These are phyloP conservation scores for Takifugu ocellatus DNA, from an alignment of 2,797 vertebrate species.

Conservation along the genomic window DNA sequence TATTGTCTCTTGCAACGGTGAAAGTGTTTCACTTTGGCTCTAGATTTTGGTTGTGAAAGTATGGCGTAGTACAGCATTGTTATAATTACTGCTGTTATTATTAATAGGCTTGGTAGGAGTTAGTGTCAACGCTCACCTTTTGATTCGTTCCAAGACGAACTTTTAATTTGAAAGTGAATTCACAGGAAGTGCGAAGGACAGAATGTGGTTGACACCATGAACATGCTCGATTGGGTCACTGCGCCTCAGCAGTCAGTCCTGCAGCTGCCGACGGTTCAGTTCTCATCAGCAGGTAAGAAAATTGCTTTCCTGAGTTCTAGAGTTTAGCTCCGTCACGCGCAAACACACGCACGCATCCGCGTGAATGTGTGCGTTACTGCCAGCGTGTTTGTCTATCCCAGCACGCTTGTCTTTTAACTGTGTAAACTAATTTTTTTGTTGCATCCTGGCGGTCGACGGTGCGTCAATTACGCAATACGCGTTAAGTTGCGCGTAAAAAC, in stretches of 20 bases:
- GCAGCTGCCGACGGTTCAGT: not conserved
- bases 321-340: not conserved
- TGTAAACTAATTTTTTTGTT: too few species aligned
- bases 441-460: not conserved
- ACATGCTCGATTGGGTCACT: not conserved
- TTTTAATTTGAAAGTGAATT: slow-evolving; percentile 11
- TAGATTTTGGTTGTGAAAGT: too few species aligned
- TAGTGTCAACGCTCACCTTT: too few species aligned
- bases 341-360: not conserved
- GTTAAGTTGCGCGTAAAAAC: slow-evolving; percentile 21
- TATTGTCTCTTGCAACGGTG: too few species aligned
- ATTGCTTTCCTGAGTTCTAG: not conserved
- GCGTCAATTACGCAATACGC: slow-evolving; percentile 4
- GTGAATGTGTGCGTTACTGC: not conserved
- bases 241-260: not conserved
- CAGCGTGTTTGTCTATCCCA: slow-evolving; percentile 1
- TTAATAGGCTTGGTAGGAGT: too few species aligned
- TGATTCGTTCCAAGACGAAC: too few species aligned
- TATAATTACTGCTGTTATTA: too few species aligned
- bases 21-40: too few species aligned
- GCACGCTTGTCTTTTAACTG: not conserved
- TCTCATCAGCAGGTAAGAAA: slow-evolving; percentile 36
- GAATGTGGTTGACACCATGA: too few species aligned
- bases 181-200: slow-evolving; percentile 3
- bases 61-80: too few species aligned